Evolutionary conservation across 2,888 invertebrate genomes (phyloP).

Genomic region (Allacma fusca): DNA sequence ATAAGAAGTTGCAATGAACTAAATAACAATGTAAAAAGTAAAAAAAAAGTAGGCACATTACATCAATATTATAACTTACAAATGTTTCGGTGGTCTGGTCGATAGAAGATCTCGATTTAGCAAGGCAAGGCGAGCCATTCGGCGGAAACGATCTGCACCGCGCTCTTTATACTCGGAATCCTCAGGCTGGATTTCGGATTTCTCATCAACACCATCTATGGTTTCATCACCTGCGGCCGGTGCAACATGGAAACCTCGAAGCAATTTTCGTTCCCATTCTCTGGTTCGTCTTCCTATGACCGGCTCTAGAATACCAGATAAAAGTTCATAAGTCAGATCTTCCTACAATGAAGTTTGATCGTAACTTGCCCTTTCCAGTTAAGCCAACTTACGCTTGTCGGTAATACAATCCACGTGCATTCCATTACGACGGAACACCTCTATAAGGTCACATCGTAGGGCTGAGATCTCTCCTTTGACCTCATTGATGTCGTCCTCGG

Average conservation of each 20-base stretch:
- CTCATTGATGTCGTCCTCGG: constrained; percentile 93
- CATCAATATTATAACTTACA: constrained; percentile 36
- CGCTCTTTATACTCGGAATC: constrained; percentile 4
- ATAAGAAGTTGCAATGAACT: too few relatives aligned
- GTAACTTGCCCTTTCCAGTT: too few relatives aligned
- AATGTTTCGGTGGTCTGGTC: constrained; percentile 47
- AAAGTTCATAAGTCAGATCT: constrained; percentile 1
- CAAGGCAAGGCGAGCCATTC: constrained; percentile 78
- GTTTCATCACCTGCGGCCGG: constrained; percentile 74
- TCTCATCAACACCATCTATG: constrained; percentile 62
- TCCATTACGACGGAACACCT: constrained; percentile 86
- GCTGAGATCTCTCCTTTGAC: constrained; percentile 93
- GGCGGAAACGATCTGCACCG: constrained; percentile 69
- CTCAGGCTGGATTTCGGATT: neutral
- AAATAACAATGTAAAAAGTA: constrained; percentile 12
- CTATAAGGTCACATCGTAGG: constrained; percentile 88
- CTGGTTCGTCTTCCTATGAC: constrained; percentile 76
- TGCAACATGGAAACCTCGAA: constrained; percentile 88
- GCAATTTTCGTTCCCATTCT: constrained; percentile 84
- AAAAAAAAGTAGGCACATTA: too few relatives aligned
- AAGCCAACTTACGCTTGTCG: constrained; percentile 72
- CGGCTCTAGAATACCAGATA: constrained; percentile 67
- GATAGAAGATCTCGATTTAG: constrained; percentile 65
- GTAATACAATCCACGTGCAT: constrained; percentile 81
- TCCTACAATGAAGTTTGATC: constrained; percentile 41